A percentile compares a stretch with the other conserved stretches of the same genome.
These are phyloP conservation scores for Erpobdella octoculata DNA, from an alignment of 2,888 invertebrate species.

Conservation along the genomic window DNA sequence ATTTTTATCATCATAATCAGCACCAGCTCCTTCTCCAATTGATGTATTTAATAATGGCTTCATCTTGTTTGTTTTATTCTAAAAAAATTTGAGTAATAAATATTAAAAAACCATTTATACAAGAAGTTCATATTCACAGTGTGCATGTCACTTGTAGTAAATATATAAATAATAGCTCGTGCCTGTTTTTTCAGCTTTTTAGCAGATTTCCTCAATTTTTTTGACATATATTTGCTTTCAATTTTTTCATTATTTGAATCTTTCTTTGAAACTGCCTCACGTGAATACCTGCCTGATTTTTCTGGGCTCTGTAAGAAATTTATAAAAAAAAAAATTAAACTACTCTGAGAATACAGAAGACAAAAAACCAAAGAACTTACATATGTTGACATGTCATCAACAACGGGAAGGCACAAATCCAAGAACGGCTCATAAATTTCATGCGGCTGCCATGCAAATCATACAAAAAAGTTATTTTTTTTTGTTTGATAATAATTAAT, in stretches of 20 bases:
- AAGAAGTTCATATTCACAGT: too few relatives aligned
- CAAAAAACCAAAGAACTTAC: not conserved
- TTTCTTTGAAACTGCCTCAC: slow-evolving; percentile 4
- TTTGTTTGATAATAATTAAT: too few relatives aligned
- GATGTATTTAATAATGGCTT: not conserved
- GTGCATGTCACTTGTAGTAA: too few relatives aligned
- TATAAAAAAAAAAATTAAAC: too few relatives aligned
- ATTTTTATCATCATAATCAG: not conserved
- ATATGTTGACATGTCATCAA: slow-evolving; percentile 48
- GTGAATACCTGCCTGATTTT: slow-evolving; percentile 1
- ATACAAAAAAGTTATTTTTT: not conserved
- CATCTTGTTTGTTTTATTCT: not conserved
- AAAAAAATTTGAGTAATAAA: not conserved
- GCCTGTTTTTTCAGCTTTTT: slow-evolving; percentile 31
- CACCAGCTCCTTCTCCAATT: not conserved
- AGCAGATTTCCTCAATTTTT: slow-evolving; percentile 45
- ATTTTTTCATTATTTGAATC: slow-evolving; percentile 27
- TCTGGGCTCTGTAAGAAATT: too few relatives aligned
- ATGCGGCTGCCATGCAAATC: slow-evolving; percentile 57
- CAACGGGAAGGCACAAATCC: slow-evolving; percentile 83
- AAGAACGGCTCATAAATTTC: slow-evolving; percentile 83
- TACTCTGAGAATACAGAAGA: too few relatives aligned
- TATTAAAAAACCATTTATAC: too few relatives aligned
- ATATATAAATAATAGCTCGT: too few relatives aligned
- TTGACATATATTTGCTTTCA: slow-evolving; percentile 45